phyloP scores from a whole-genome alignment of 2,113 vertebrate species.

The Solea senegalensis region DNA sequence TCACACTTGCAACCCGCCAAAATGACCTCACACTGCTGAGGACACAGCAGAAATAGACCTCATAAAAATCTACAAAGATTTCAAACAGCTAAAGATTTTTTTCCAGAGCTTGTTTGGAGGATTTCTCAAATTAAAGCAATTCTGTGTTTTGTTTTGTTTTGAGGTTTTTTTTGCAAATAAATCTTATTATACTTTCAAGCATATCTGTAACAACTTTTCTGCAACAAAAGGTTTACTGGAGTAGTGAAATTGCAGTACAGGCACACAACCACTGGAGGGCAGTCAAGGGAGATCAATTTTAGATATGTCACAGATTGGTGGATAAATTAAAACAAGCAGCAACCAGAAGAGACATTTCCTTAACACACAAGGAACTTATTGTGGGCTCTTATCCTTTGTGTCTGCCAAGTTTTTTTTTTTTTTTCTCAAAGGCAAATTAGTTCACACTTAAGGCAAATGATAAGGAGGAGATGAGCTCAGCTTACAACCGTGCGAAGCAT shows the following conservation, averaged over 20 bases:
- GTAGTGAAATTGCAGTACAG: conserved; percentile 21
- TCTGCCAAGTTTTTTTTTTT: neutral
- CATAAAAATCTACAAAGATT: conserved; percentile 4
- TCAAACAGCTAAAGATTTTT: neutral
- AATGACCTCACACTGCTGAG: conserved; percentile 11
- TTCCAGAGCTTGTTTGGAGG: neutral
- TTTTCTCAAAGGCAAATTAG: neutral
- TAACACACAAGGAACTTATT: conserved; percentile 2
- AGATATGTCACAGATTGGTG: conserved; percentile 10
- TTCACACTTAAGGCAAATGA: neutral
- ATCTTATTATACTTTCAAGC: neutral
- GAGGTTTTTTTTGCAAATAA: neutral
- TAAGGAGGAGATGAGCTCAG: neutral
- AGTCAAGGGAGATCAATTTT: neutral
- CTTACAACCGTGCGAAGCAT: neutral
- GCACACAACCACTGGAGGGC: conserved; percentile 50
- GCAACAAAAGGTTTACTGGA: neutral
- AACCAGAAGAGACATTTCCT: conserved; percentile 33
- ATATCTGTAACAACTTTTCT: neutral
- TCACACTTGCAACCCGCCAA: conserved; percentile 2
- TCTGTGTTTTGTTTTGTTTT: too few relatives aligned
- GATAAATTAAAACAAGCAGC: conserved; percentile 35
- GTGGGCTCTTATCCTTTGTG: neutral
- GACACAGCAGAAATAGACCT: conserved; percentile 23
- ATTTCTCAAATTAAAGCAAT: neutral